These are phyloP conservation scores for Lipotes vexillifer DNA, from an alignment of 2,113 vertebrate species.

Conservation along the genomic window DNA sequence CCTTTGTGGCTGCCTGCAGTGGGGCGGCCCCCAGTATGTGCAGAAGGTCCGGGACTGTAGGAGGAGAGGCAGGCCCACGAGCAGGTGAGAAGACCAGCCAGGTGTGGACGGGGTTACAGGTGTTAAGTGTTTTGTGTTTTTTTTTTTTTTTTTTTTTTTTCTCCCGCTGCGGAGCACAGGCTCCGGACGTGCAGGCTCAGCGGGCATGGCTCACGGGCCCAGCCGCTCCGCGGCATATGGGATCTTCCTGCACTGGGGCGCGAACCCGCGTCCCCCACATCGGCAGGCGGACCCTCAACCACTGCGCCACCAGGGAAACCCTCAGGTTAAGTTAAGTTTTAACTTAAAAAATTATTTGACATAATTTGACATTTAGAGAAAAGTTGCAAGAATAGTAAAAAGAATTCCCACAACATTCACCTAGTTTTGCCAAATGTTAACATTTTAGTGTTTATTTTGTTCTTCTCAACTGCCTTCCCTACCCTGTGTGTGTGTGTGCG, in stretches of 20 bases:
- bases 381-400: background rate
- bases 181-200: too few species aligned
- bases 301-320: too few species aligned
- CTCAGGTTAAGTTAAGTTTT: background rate
- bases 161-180: too few species aligned
- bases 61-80: too few species aligned
- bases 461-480: background rate
- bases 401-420: background rate
- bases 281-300: too few species aligned
- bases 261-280: too few species aligned
- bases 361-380: background rate
- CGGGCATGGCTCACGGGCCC: too few species aligned
- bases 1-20: accelerated
- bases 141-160: too few species aligned
- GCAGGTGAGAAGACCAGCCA: background rate
- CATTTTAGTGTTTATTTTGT: background rate
- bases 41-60: too few species aligned
- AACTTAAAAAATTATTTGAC: background rate
- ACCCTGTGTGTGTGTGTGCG: background rate
- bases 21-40: background rate
- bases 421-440: background rate
- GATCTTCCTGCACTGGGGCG: too few species aligned
- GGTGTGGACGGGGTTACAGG: background rate
- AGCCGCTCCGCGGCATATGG: too few species aligned
- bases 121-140: too few species aligned